phyloP scores from a whole-genome alignment of 2,113 vertebrate species.

The Tor tambroides region DNA sequence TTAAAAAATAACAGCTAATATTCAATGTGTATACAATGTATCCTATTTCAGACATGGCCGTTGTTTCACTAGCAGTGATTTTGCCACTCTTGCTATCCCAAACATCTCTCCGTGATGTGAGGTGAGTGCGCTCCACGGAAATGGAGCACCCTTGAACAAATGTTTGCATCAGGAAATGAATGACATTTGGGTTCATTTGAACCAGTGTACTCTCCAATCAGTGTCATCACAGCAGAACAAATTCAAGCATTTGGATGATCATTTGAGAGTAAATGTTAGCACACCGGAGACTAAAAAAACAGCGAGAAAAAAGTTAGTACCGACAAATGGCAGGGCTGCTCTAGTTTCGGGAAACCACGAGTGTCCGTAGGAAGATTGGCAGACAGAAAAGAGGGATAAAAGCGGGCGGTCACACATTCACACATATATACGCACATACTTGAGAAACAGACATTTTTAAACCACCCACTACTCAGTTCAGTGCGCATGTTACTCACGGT shows the following conservation, averaged over 20 bases:
- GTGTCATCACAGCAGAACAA: slow-evolving; percentile 35
- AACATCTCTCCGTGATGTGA: slow-evolving; percentile 53
- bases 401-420: slow-evolving; percentile 56
- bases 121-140: slow-evolving; percentile 26
- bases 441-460: slow-evolving; percentile 56
- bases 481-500: slow-evolving; percentile 17
- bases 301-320: not conserved
- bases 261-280: slow-evolving; percentile 39
- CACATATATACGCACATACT: slow-evolving; percentile 1
- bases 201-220: slow-evolving; percentile 38
- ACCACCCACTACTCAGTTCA: slow-evolving; percentile 49
- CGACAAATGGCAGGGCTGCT: not conserved
- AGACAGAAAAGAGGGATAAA: slow-evolving; percentile 58
- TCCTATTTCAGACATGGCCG: not conserved
- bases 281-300: slow-evolving; percentile 27
- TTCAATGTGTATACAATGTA: not conserved
- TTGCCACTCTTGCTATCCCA: slow-evolving; percentile 47
- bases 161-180: slow-evolving; percentile 38
- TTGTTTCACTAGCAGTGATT: slow-evolving; percentile 13
- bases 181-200: slow-evolving; percentile 37
- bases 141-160: slow-evolving; percentile 24
- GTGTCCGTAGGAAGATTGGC: slow-evolving; percentile 32
- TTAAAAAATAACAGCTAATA: not conserved
- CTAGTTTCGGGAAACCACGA: not conserved
- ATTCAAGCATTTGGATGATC: slow-evolving; percentile 25